Conservation (phyloP, 2,888 invertebrate species). For the Oxytorus armatus region DNA sequence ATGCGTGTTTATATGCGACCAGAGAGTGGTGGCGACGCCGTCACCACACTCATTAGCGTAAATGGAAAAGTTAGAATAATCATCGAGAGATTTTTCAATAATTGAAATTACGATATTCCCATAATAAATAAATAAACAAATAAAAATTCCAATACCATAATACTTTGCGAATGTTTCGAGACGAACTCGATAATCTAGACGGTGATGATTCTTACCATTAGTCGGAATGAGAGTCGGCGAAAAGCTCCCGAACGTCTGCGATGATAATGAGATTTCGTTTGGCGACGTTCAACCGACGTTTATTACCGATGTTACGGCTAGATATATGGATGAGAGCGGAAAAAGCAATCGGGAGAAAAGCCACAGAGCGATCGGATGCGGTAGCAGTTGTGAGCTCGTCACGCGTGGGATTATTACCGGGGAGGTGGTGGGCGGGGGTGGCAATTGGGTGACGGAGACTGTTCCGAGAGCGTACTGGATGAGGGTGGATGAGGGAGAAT, state of each 20-base stretch:
- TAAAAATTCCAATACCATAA: too few relatives aligned
- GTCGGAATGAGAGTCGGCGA: slow-evolving; percentile 3
- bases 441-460: slow-evolving; percentile 52
- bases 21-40: too few relatives aligned
- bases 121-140: too few relatives aligned
- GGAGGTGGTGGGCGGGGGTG: too few relatives aligned
- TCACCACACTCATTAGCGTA: too few relatives aligned
- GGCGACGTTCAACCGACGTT: slow-evolving; percentile 24
- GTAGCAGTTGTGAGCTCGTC: slow-evolving; percentile 51
- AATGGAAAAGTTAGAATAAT: too few relatives aligned
- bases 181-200: too few relatives aligned
- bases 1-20: too few relatives aligned
- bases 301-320: slow-evolving; percentile 36
- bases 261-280: slow-evolving; percentile 55
- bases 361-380: slow-evolving; percentile 47
- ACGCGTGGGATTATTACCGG: slow-evolving; percentile 60
- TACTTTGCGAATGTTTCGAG: too few relatives aligned
- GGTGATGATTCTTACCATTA: slow-evolving; percentile 15
- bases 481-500: slow-evolving; percentile 10
- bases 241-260: slow-evolving; percentile 12
- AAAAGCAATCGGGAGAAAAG: slow-evolving; percentile 43
- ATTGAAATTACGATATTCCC: too few relatives aligned
- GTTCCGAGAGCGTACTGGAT: background rate
- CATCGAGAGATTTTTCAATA: too few relatives aligned
- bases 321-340: background rate